Evolutionary conservation across 1,140 invertebrate species (phyloP).

Genomic region (Mylabris phalerata): DNA sequence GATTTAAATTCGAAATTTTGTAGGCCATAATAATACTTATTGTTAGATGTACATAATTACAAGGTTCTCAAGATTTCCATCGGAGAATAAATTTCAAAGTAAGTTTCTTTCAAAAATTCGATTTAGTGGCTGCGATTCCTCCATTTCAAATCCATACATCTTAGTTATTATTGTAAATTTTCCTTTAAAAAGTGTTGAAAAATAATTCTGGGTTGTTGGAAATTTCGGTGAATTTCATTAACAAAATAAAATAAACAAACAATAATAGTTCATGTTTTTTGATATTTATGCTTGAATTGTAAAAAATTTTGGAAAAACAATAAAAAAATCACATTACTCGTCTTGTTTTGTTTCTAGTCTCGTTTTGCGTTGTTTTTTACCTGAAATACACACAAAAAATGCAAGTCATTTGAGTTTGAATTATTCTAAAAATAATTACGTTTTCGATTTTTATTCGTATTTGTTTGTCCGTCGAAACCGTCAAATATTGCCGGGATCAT

Average conservation of each 20-base stretch:
- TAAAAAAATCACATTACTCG: too few species aligned
- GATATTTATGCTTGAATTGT: too few species aligned
- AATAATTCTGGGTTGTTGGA: conserved; percentile 7
- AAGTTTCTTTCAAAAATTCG: neutral
- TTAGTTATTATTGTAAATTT: conserved; percentile 8
- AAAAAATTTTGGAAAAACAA: too few species aligned
- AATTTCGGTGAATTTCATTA: neutral
- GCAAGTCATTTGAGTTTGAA: neutral
- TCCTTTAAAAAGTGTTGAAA: conserved; percentile 11
- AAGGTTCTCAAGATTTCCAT: neutral
- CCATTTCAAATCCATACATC: neutral
- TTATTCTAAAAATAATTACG: neutral
- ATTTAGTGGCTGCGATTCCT: neutral
- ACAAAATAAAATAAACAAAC: neutral
- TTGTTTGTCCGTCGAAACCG: conserved; percentile 3
- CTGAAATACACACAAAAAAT: neutral
- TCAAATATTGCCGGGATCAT: conserved; percentile 39
- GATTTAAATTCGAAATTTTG: neutral
- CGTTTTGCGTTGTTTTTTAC: neutral
- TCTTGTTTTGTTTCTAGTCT: neutral
- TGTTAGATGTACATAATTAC: conserved; percentile 28
- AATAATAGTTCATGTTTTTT: too few species aligned
- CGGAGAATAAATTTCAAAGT: neutral
- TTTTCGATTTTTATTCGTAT: conserved; percentile 6
- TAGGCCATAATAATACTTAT: neutral